A percentile compares a stretch with the other conserved stretches of the same genome.
phyloP scores from a whole-genome alignment of 2,113 vertebrate species.

The Arothron firmamentum region DNA sequence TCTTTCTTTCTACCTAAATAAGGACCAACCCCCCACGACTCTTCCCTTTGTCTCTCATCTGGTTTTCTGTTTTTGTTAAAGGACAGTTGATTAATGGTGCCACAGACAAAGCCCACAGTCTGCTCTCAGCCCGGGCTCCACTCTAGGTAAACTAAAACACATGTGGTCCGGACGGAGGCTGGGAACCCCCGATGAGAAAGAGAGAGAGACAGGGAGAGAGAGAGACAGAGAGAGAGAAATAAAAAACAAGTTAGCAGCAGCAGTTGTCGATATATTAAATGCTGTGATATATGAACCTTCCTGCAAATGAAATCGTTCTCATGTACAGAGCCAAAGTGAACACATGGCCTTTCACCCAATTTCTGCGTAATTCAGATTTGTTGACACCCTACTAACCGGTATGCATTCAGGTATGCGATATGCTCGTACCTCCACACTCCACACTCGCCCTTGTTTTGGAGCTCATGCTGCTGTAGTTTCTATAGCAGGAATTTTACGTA shows the following conservation, averaged over 20 bases:
- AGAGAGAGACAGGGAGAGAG: constrained; percentile 1
- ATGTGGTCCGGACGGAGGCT: constrained; percentile 59
- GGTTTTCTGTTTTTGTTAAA: constrained; percentile 74
- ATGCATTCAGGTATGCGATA: neutral
- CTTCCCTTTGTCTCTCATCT: constrained; percentile 73
- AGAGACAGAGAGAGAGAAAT: neutral
- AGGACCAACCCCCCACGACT: constrained; percentile 54
- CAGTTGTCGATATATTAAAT: constrained; percentile 45
- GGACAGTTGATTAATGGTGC: constrained; percentile 73
- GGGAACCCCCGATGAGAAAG: constrained; percentile 48
- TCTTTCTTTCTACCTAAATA: constrained; percentile 50
- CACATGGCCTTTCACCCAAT: too few relatives aligned
- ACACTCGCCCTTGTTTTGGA: too few relatives aligned
- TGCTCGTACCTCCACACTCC: neutral
- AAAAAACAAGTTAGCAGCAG: constrained; percentile 41
- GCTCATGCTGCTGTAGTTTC: too few relatives aligned
- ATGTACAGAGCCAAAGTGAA: neutral
- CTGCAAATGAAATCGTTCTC: constrained; percentile 12
- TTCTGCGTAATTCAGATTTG: too few relatives aligned
- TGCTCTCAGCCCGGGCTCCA: constrained; percentile 47
- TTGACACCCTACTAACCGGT: too few relatives aligned
- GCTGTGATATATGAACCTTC: constrained; percentile 30
- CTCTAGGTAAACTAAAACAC: constrained; percentile 71
- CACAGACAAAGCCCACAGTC: constrained; percentile 64
- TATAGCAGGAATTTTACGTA: neutral